Evolutionary conservation across 2,113 vertebrate species (phyloP), one percentile per base, ranked within the genome.

Genomic region (Entomyzon cyanotis): DNA sequence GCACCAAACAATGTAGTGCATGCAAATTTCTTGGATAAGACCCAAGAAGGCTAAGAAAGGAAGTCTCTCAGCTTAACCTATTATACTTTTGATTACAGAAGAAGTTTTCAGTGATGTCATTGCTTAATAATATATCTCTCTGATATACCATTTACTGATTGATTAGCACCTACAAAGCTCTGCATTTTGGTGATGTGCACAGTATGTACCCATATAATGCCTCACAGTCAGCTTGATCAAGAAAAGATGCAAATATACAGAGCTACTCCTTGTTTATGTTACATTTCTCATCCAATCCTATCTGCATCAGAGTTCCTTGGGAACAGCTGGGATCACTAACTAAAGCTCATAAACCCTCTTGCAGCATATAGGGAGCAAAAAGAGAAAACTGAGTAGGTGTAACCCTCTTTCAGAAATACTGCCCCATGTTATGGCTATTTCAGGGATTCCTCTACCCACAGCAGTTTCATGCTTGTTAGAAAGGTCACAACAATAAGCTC

Each of bases 401-500:
- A 96, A 94, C 80, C 80, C 84, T 63, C 87, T 74, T 87, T 84
- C 93, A 96, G 93, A 97, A 97, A 96, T 95, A 90, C 86, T 91
- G 94, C 95, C 93, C 94, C 80, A 80, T 63, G 6, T 90, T 88
- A 84, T 59, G 87, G 90, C 24, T 90, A 44, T 62, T 93, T 90
- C 91, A 95, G 87, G 92, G 94, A 87, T 77, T 95, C 92, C 84
- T 94, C 84, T 79, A 85, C 88, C 74, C 77, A 6, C 59, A 93
- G 94, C 93, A 94, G 80, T 86, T 96, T 91, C 92, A 95, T 97
- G 95, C 95, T 94, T 90, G 79, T 97, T 96, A 91, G 90, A 97
- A 97, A 97, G 94, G 88, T 93, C 56, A 69, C 8, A 10, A 78
- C 84, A 94, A 91, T 95, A 95, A 97, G 88, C 39, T 67, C 74